Conservation (phyloP, 2,113 vertebrate species). For the Syrrhaptes paradoxus region DNA sequence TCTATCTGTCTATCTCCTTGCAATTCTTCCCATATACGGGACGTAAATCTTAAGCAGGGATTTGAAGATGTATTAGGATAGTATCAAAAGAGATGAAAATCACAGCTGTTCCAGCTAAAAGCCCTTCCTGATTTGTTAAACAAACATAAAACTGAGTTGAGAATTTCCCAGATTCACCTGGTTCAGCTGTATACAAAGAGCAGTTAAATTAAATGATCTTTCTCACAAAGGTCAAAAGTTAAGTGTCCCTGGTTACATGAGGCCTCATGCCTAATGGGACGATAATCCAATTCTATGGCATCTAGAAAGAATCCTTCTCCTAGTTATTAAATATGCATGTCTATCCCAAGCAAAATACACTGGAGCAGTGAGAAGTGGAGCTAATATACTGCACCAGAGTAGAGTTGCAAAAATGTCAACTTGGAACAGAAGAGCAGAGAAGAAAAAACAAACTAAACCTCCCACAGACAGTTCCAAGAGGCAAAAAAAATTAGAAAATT, state of each 20-base stretch:
- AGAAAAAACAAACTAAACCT: conserved; percentile 73
- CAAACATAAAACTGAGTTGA: conserved; percentile 58
- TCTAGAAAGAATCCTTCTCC: conserved; percentile 67
- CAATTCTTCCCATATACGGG: conserved; percentile 53
- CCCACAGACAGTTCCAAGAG: conserved; percentile 69
- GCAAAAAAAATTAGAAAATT: conserved; percentile 34
- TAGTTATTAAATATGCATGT: conserved; percentile 73
- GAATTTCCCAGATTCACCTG: conserved; percentile 70
- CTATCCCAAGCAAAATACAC: conserved; percentile 68
- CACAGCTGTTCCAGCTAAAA: conserved; percentile 70
- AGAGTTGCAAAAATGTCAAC: conserved; percentile 66
- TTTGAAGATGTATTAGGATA: conserved; percentile 71
- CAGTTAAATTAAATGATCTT: conserved; percentile 73
- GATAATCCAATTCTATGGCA: conserved; percentile 71
- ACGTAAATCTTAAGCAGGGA: conserved; percentile 66
- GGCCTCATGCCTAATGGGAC: conserved; percentile 70
- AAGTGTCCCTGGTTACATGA: conserved; percentile 68
- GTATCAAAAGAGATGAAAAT: conserved; percentile 71
- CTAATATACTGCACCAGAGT: conserved; percentile 28
- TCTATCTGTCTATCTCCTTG: conserved; percentile 67
- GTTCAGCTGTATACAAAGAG: conserved; percentile 62
- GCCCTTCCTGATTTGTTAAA: conserved; percentile 70
- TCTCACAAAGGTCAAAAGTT: conserved; percentile 74
- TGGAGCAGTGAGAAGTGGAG: conserved; percentile 54
- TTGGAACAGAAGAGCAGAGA: conserved; percentile 67